A percentile compares a stretch with the other conserved stretches of the same genome.
These are phyloP conservation scores for Vannuccia rotundouncinata DNA, from an alignment of 2,888 invertebrate genomes.

Conservation along the genomic window DNA sequence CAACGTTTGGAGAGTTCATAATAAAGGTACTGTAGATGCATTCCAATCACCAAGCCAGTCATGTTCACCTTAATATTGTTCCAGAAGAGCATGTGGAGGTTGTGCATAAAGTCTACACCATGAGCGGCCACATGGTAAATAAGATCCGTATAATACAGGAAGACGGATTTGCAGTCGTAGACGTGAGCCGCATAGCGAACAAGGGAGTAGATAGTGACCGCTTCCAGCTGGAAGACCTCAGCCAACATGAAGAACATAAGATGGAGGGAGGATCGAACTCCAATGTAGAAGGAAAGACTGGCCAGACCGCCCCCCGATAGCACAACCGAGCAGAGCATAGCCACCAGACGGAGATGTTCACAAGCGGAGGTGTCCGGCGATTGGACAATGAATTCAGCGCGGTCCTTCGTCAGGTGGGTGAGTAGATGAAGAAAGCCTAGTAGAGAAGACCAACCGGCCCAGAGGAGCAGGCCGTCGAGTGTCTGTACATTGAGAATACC, in stretches of 20 bases:
- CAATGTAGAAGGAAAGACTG: conserved; percentile 33
- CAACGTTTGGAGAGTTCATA: conserved; percentile 74
- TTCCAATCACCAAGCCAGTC: conserved; percentile 79
- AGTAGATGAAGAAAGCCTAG: conserved; percentile 75
- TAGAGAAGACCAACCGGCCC: conserved; percentile 81
- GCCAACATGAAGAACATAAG: conserved; percentile 38
- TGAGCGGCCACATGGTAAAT: conserved; percentile 69
- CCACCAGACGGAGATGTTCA: conserved; percentile 23
- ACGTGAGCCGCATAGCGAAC: conserved; percentile 32
- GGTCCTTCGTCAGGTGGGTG: conserved; percentile 75
- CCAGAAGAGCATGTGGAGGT: conserved; percentile 70
- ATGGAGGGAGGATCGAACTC: conserved; percentile 31
- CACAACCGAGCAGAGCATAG: conserved; percentile 25
- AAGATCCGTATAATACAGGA: conserved; percentile 74
- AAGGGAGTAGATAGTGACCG: conserved; percentile 33
- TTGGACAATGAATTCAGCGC: conserved; percentile 73
- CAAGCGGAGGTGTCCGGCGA: conserved; percentile 33
- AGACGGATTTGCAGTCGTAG: conserved; percentile 57
- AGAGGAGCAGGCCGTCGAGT: conserved; percentile 72
- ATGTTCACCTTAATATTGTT: conserved; percentile 79
- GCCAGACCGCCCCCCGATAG: conserved; percentile 9
- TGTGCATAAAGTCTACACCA: conserved; percentile 71
- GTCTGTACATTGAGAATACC: conserved; percentile 77
- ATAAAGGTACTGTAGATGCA: conserved; percentile 76
- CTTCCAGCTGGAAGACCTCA: conserved; percentile 33